Conservation (phyloP, 2,113 vertebrate species). For the Peromyscus polionotus region DNA sequence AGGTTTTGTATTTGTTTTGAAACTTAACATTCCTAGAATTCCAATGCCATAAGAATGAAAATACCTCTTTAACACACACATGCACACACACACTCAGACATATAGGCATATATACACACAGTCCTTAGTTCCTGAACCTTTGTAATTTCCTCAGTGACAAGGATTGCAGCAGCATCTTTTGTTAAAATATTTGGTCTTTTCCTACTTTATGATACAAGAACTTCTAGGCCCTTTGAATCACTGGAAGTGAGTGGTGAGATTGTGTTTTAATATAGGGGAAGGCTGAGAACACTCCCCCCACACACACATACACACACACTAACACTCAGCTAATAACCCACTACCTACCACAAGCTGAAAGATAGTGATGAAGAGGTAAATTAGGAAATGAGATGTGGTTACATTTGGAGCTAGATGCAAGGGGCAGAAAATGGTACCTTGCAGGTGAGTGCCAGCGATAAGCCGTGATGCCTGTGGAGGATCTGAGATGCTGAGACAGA, state of each 20-base stretch:
- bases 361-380: too few relatives aligned
- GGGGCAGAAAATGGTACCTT: not conserved
- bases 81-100: not conserved
- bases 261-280: not conserved
- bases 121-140: not conserved
- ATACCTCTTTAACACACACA: not conserved
- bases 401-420: too few relatives aligned
- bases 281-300: not conserved
- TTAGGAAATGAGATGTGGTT: too few relatives aligned
- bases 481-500: not conserved
- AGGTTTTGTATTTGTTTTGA: slow-evolving; percentile 45
- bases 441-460: not conserved
- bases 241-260: not conserved
- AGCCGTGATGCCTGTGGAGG: not conserved
- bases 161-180: not conserved
- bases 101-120: not conserved
- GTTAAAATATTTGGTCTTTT: not conserved
- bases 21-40: slow-evolving; percentile 32
- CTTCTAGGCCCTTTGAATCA: not conserved
- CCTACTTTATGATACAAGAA: not conserved
- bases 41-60: slow-evolving; percentile 2
- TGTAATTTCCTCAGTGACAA: not conserved
- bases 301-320: too few relatives aligned
- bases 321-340: not conserved
- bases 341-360: too few relatives aligned